Evolutionary conservation across 1,140 invertebrate genomes (phyloP), one percentile per base, ranked within the genome.

Genomic region (Tetramorium alpestre): DNA sequence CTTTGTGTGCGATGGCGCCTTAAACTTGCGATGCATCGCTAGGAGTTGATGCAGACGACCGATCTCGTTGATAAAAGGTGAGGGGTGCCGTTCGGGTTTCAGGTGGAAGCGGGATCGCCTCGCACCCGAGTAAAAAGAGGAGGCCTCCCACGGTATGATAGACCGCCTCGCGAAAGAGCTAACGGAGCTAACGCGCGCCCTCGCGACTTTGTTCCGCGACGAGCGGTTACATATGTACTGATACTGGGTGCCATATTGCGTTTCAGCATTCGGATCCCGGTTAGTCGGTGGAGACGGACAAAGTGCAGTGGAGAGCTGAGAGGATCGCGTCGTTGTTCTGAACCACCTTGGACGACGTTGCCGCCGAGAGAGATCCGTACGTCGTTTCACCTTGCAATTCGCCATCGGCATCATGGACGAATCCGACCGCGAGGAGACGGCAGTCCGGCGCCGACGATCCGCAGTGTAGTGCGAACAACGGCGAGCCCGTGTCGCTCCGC

Each of bases 161-260:
- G 10, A 16, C 18, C 1, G 64, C 4, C 2, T 47, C 7, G 44
- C 38, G 4, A 0, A n/a, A 22, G n/a, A 1, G 0, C n/a, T 67
- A 67, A 13, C 11, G n/a, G n/a, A 1, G 0, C n/a, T 67, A 67
- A 13, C 11, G n/a, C 38, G n/a, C n/a, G 16, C 18, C 7, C 64
- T 13, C 18, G 64, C 10, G 33, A 65, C 3, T 11, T 65, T 8
- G 16, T 65, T 8, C 64, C 18, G 11, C 13, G 58, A 6, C 33
- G 8, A 65, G 41, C 33, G 18, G 33, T 65, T 41, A 62, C 11
- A 25, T 67, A 25, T 51, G 22, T 18, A 33, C 3, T 54, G 56
- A 62, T 28, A 22, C 28, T 44, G 56, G 38, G 8, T 44, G 75
- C 75, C 75, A 77, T 77, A 64, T 77, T 77, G 75, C 22, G 62